Evolutionary conservation across 2,888 invertebrate genomes (phyloP).

Genomic region (Athalia rosae): DNA sequence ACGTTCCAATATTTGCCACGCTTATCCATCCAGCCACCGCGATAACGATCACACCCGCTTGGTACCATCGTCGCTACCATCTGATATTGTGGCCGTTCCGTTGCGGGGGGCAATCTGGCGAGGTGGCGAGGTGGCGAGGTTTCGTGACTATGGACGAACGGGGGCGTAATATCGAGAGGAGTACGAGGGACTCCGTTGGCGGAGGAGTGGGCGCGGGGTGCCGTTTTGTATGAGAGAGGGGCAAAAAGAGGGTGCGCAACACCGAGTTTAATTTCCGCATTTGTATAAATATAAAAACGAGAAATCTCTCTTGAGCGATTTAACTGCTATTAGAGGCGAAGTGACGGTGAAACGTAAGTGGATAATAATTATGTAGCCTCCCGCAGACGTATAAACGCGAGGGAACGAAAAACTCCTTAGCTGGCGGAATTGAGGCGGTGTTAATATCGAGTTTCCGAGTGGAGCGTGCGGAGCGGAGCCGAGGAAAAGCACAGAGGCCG

Average conservation of each 20-base stretch:
- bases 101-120: neutral
- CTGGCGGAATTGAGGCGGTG: conserved; percentile 31
- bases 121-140: too few species aligned
- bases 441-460: conserved; percentile 40
- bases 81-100: too few species aligned
- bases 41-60: neutral
- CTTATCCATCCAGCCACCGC: conserved; percentile 3
- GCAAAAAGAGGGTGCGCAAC: neutral
- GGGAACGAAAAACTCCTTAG: conserved; percentile 38
- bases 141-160: too few species aligned
- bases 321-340: conserved; percentile 33
- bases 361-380: conserved; percentile 41
- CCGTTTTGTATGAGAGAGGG: neutral
- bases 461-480: conserved; percentile 49
- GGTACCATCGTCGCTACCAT: too few species aligned
- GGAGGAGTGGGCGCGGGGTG: neutral
- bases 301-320: conserved; percentile 34
- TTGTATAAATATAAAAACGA: conserved; percentile 11
- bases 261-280: conserved; percentile 30
- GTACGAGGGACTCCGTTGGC: too few species aligned
- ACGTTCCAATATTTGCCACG: conserved; percentile 34
- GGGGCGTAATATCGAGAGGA: too few species aligned
- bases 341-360: conserved; percentile 35
- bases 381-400: conserved; percentile 18
- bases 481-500: conserved; percentile 35